Conservation (phyloP, 2,113 vertebrate species). For the Puma concolor region DNA sequence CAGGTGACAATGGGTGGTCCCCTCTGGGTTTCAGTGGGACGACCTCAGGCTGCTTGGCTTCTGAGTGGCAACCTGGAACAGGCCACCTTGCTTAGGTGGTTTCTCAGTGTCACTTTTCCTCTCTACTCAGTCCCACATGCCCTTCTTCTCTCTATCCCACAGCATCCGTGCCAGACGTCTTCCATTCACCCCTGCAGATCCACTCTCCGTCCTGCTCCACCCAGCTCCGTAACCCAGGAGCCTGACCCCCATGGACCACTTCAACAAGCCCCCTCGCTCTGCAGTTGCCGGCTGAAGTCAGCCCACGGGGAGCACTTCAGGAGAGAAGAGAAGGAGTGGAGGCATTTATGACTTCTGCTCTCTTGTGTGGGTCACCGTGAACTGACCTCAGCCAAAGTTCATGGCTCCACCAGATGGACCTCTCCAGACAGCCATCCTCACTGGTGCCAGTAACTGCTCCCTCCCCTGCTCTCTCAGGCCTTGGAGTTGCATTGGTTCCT, state of each 20-base stretch:
- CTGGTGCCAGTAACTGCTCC: neutral
- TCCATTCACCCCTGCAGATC: no score
- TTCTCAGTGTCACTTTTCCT: neutral
- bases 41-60: neutral
- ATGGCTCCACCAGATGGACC: neutral
- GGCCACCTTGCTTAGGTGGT: neutral
- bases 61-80: neutral
- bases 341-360: neutral
- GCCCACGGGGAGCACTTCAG: neutral
- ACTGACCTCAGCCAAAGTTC: neutral
- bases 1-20: neutral
- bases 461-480: neutral
- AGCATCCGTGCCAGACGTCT: neutral
- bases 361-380: neutral
- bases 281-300: neutral
- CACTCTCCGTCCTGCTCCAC: neutral
- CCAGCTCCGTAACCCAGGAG: neutral
- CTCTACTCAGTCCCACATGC: rapidly evolving
- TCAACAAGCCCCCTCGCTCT: neutral
- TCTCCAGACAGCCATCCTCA: rapidly evolving
- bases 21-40: neutral
- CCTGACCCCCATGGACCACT: rapidly evolving
- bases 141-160: neutral
- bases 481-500: no score
- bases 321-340: neutral